phyloP scores from a whole-genome alignment of 2,888 invertebrate genomes.

The Apoderus coryli region DNA sequence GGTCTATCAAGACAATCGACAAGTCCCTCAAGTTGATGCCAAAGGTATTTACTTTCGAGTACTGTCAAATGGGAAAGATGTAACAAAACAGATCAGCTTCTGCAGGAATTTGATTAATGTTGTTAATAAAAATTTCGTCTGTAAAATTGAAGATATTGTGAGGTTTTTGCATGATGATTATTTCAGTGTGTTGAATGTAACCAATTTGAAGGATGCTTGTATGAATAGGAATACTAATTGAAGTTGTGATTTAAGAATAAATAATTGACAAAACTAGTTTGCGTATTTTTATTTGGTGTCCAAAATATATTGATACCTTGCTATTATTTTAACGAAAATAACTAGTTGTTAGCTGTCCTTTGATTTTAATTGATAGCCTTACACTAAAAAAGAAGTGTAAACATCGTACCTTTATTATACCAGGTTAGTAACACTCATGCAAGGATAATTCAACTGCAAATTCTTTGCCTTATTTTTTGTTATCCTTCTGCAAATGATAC shows the following conservation, averaged over 20 bases:
- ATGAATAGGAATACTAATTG: slow-evolving; percentile 14
- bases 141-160: slow-evolving; percentile 77
- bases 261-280: not conserved
- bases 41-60: slow-evolving; percentile 70
- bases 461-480: too few species aligned
- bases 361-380: too few species aligned
- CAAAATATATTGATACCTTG: too few species aligned
- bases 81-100: slow-evolving; percentile 67
- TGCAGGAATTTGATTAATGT: slow-evolving; percentile 49
- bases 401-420: too few species aligned
- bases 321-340: too few species aligned
- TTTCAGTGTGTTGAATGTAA: slow-evolving; percentile 68
- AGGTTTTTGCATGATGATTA: slow-evolving; percentile 80
- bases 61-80: slow-evolving; percentile 73
- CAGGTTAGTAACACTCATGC: too few species aligned
- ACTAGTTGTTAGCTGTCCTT: too few species aligned
- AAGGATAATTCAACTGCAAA: too few species aligned
- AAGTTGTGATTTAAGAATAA: not conserved
- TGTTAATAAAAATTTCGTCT: slow-evolving; percentile 43
- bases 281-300: too few species aligned
- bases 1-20: slow-evolving; percentile 54
- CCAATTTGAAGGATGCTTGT: slow-evolving; percentile 79
- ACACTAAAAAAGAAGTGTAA: too few species aligned
- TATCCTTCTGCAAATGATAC: too few species aligned
- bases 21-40: slow-evolving; percentile 25